Conservation (phyloP, 2,888 invertebrate genomes). For the Thera obeliscata region DNA sequence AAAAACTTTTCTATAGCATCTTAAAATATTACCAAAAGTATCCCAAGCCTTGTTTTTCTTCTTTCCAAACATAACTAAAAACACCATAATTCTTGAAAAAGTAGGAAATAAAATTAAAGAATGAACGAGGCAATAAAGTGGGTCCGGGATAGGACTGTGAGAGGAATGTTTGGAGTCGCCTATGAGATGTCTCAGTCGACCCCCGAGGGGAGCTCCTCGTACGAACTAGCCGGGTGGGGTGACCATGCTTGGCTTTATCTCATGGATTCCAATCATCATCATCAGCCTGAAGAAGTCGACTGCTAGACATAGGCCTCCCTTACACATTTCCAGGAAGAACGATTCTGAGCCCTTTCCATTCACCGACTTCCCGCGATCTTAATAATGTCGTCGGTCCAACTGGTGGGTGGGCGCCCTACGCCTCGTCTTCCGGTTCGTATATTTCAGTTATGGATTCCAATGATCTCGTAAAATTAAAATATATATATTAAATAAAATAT, state of each 20-base stretch:
- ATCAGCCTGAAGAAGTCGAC: background rate
- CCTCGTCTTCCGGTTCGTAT: no score
- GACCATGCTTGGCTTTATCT: slow-evolving; percentile 17
- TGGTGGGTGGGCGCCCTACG: no score
- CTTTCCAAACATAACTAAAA: slow-evolving; percentile 13
- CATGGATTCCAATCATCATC: background rate
- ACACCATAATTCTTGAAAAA: slow-evolving; percentile 26
- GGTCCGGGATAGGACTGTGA: slow-evolving; percentile 24
- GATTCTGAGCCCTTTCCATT: no score
- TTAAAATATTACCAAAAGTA: background rate
- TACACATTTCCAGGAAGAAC: no score
- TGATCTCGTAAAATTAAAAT: no score
- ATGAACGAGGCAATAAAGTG: slow-evolving; percentile 39
- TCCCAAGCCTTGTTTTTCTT: slow-evolving; percentile 7
- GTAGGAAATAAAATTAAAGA: slow-evolving; percentile 30
- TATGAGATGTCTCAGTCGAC: slow-evolving; percentile 33
- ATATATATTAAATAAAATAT: no score
- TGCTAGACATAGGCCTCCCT: no score
- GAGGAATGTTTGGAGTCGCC: slow-evolving; percentile 31
- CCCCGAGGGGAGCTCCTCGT: slow-evolving; percentile 34
- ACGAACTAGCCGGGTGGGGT: slow-evolving; percentile 27
- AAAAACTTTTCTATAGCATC: background rate
- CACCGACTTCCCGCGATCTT: no score
- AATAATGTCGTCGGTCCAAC: no score
- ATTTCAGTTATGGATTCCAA: no score